Conservation (phyloP, 64 coral and sea anemone genomes). For the Montipora cactus region DNA sequence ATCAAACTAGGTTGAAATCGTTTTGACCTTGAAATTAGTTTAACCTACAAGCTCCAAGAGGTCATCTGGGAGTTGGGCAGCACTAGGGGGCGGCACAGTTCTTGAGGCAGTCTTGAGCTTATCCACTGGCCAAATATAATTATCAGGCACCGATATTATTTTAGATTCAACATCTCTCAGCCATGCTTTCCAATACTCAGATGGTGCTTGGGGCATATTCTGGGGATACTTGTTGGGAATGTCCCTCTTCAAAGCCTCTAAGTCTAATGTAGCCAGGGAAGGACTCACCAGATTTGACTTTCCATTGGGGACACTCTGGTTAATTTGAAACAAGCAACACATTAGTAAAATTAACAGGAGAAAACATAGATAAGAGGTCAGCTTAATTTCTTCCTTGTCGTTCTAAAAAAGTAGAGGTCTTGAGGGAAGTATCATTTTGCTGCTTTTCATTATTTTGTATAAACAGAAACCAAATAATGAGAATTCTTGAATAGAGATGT, state of each 20-base stretch:
- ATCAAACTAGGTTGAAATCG: background rate
- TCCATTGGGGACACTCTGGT: constrained; percentile 4
- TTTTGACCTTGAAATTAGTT: background rate
- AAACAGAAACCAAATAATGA: too few relatives aligned
- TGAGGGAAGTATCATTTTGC: too few relatives aligned
- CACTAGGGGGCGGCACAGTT: background rate
- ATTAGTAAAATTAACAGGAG: background rate
- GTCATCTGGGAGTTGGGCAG: background rate
- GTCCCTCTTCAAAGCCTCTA: constrained; percentile 5
- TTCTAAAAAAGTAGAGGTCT: too few relatives aligned
- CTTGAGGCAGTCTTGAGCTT: constrained; percentile 15
- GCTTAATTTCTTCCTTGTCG: background rate
- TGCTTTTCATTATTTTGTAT: too few relatives aligned
- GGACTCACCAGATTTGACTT: constrained; percentile 14
- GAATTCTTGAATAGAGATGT: too few relatives aligned
- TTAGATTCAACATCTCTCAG: background rate
- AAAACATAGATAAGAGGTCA: background rate
- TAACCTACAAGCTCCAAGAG: constrained; percentile 9
- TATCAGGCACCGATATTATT: background rate
- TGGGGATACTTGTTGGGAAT: constrained; percentile 26
- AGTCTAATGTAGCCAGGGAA: background rate
- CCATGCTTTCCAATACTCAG: constrained; percentile 10
- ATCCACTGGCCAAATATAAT: constrained; percentile 17
- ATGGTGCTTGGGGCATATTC: background rate
- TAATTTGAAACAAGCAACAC: constrained; percentile 2